Conservation (phyloP, 2,888 invertebrate species). For the Heterodera filipjevi region DNA sequence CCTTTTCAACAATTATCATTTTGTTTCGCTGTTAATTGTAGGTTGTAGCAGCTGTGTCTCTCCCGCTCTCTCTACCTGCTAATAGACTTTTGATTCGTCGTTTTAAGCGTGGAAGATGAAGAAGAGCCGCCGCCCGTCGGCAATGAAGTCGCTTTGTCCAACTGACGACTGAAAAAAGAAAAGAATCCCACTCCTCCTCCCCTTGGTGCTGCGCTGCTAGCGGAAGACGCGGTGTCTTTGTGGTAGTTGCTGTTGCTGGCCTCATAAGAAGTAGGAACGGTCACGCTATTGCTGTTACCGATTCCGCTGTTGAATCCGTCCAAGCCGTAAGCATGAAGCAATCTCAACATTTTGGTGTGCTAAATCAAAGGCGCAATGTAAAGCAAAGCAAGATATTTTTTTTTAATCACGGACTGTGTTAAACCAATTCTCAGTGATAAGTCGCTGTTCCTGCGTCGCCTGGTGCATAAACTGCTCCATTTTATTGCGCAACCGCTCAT, state of each 20-base stretch:
- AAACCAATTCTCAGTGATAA: slow-evolving; percentile 31
- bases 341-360: not conserved
- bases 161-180: not conserved
- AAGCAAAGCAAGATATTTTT: no score
- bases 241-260: not conserved
- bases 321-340: not conserved
- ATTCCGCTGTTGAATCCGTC: no score
- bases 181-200: not conserved
- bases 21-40: no score
- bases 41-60: no score
- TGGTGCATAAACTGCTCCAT: slow-evolving; percentile 36
- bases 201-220: no score
- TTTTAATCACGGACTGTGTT: slow-evolving; percentile 4
- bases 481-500: slow-evolving; percentile 25
- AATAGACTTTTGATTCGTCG: no score
- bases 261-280: not conserved
- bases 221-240: not conserved
- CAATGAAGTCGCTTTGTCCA: no score
- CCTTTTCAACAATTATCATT: no score
- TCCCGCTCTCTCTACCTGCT: no score
- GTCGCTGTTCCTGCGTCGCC: slow-evolving; percentile 31
- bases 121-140: no score
- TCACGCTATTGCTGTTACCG: not conserved
- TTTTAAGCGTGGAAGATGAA: no score
- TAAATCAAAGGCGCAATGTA: not conserved